Conservation (phyloP, 2,797 vertebrate species). For the Botia almorhae region DNA sequence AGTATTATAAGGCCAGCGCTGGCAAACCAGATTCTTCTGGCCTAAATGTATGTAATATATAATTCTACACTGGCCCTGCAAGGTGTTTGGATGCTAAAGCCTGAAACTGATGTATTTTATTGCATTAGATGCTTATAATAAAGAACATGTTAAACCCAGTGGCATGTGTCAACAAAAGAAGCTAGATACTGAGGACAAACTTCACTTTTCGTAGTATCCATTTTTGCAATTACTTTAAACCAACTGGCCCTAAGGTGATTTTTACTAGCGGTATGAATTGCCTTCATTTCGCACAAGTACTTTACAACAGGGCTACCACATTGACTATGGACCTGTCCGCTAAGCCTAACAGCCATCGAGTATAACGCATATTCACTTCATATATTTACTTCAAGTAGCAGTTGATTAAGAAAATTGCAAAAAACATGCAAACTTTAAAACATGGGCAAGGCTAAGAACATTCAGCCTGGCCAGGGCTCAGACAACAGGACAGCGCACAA, state of each 20-base stretch:
- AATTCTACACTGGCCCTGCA: neutral
- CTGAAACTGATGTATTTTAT: neutral
- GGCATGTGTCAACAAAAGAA: neutral
- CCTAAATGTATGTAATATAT: neutral
- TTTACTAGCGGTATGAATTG: neutral
- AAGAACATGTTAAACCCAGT: constrained; percentile 13
- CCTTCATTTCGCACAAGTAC: neutral
- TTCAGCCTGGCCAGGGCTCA: constrained; percentile 48
- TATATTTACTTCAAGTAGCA: neutral
- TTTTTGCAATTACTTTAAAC: neutral
- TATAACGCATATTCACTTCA: too few relatives aligned
- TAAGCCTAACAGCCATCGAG: neutral
- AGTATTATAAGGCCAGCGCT: constrained; percentile 1
- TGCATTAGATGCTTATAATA: neutral
- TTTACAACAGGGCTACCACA: neutral
- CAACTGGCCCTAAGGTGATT: neutral
- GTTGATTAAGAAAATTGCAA: constrained; percentile 9
- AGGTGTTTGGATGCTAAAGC: neutral
- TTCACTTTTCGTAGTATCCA: neutral
- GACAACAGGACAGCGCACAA: constrained; percentile 57
- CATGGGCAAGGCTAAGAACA: constrained; percentile 49
- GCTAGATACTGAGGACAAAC: neutral
- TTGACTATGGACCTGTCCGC: neutral
- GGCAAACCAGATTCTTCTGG: neutral
- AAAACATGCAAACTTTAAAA: constrained; percentile 39